Base-by-base conservation (phyloP, 2,113 vertebrate genomes). In the Phoenicopterus ruber region DNA sequence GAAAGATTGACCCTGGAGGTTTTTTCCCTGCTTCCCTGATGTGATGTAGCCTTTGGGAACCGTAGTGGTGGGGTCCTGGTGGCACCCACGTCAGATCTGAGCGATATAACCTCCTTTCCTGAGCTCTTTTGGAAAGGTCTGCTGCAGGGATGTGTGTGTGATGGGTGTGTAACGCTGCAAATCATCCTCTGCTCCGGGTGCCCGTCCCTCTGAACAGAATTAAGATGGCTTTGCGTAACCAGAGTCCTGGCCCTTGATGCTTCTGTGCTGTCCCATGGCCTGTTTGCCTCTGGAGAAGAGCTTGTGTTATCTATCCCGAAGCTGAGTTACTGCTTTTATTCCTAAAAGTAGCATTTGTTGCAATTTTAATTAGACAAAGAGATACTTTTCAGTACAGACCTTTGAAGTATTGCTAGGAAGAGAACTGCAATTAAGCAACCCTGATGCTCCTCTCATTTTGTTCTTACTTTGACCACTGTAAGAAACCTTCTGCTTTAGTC, bases 331-430 rank as follows among this genome's bases (percentile, higher is more conserved):
- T 87, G 49, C 57, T 77, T 42, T 63, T 85, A 22, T 50, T 81
- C 65, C 92, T 83, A 8, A 55, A 94, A 89, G 88, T 61, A 82
- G 59, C 62, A 25, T 95, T 88, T 69, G 31, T 76, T 96, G 42
- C 65, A 28, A 28, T 90, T 92, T 95, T 94, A 92, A 83, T 91
- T 95, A 89, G 88, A 50, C 40, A 42, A 57, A 57, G 80, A 82
- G 86, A 42, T 80, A 78, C 58, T 80, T 63, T 72, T 93, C 40
- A 8, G 42, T 26, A 13, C 46, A 74, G 84, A 85, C 49, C 86
- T 95, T 94, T 88, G 69, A 95, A 87, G 78, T 65, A n/a, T 29
- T 61, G 62, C 78, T 93, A 14, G 78, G 62, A 87, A 77, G 86
- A 67, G 0, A 15, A 25, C 40, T 86, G 76, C 46, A 71, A 44